Base-by-base conservation (phyloP, 2,113 vertebrate genomes). In the Leucosticte australis region DNA sequence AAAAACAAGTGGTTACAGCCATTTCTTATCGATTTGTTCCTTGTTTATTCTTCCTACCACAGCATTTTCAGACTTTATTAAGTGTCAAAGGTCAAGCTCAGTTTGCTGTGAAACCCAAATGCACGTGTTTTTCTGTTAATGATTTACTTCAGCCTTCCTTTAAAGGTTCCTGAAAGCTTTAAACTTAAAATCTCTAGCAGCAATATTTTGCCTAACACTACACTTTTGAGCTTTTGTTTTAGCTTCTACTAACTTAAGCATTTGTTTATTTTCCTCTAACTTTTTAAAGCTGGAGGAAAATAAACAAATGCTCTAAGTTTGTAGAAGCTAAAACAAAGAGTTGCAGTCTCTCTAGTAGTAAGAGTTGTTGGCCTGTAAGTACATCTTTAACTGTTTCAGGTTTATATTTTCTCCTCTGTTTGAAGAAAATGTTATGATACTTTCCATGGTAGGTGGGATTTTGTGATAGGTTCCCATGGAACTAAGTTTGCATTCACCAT, bases 41-140 rank as follows among this genome's bases (percentile, higher is more conserved):
- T 87, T 97, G 83, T 97, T 96, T 97, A 57, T 94, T 97, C 95
- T 96, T 97, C 84, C 94, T 97, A 77, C 80, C 89, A 81, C 94
- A 97, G 91, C 76, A 71, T 74, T 98, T 97, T 95, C 77, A 94
- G 83, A 91, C 94, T 96, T 95, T 96, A 97, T 92, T 85, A 97
- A 91, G 95, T 97, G 87, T 94, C 96, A 97, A 96, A 97, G 97
- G 96, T 97, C 91, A 97, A 92, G 50, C 95, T 97, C 71, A 91
- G 95, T 97, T 97, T 94, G 95, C 92, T 92, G 35, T 90, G 84
- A 79, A 96, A 92, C 83, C 80, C 64, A 68, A 96, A 74, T 92
- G 96, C 95, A 83, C 53, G 94, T 94, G 75, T 96, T 95, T 96
- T 82, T 83, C 83, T 94, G 92, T 96, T 97, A 97, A 92, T 97